phyloP scores from a whole-genome alignment of 92 coral and sea anemone genomes.

The Porites cylindrica region DNA sequence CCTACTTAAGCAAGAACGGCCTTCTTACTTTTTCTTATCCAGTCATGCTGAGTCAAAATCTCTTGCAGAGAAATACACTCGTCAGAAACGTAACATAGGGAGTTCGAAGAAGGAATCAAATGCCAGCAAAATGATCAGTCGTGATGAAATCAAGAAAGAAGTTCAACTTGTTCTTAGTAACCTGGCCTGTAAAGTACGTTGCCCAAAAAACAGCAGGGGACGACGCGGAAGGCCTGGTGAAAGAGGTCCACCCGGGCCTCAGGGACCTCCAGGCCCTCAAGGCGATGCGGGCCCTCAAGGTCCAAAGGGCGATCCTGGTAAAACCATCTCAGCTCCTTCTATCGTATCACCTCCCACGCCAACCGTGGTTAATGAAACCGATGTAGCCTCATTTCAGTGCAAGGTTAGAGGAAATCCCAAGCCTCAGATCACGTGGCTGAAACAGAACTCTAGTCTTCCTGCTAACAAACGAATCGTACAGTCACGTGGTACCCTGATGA shows the following conservation, averaged over 20 bases:
- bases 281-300: conserved; percentile 75
- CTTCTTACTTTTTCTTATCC: neutral
- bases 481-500: conserved; percentile 56
- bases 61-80: conserved; percentile 49
- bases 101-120: neutral
- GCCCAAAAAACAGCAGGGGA: conserved; percentile 22
- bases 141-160: neutral
- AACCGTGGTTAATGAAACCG: conserved; percentile 46
- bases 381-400: conserved; percentile 62
- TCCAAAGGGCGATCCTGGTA: conserved; percentile 70
- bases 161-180: conserved; percentile 12
- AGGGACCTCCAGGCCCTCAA: conserved; percentile 67
- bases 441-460: conserved; percentile 23
- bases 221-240: conserved; percentile 41
- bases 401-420: conserved; percentile 66
- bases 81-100: conserved; percentile 53
- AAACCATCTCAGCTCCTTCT: conserved; percentile 68
- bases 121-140: neutral
- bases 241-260: conserved; percentile 39
- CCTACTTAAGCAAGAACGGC: neutral
- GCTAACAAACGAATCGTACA: conserved; percentile 26
- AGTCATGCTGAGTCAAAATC: no score
- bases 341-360: conserved; percentile 56
- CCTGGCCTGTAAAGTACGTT: neutral
- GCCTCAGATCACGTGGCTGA: conserved; percentile 75